Evolutionary conservation across 2,113 vertebrate species (phyloP).

Genomic region (Salminus brasiliensis): DNA sequence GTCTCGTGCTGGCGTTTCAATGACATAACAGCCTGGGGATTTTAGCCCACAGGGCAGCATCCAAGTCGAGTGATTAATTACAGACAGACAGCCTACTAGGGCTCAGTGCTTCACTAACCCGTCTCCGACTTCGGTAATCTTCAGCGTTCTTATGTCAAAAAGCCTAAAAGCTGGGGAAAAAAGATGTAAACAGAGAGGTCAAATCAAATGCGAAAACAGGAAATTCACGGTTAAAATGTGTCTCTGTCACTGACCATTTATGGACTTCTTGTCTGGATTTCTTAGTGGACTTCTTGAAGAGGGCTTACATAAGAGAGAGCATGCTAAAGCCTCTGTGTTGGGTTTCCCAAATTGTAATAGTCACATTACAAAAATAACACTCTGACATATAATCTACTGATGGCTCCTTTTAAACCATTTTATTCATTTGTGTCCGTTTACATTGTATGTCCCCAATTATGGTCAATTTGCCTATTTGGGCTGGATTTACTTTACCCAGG

Average conservation of each 20-base stretch:
- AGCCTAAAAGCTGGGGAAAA: not conserved
- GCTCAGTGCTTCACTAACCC: conserved; percentile 28
- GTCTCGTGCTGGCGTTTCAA: conserved; percentile 5
- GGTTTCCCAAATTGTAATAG: not conserved
- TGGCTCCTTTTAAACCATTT: too few relatives aligned
- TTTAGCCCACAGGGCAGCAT: conserved; percentile 25
- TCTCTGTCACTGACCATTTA: not conserved
- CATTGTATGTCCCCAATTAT: too few relatives aligned
- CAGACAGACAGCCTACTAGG: conserved; percentile 32
- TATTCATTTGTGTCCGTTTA: too few relatives aligned
- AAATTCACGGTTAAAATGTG: not conserved
- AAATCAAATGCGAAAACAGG: not conserved
- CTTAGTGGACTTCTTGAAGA: not conserved
- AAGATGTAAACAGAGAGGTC: not conserved
- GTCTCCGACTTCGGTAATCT: conserved; percentile 29
- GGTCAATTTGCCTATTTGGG: too few relatives aligned
- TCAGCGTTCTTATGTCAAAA: conserved; percentile 54
- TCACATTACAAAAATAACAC: too few relatives aligned
- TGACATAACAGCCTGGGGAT: conserved; percentile 59
- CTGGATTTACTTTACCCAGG: too few relatives aligned
- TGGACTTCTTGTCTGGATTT: not conserved
- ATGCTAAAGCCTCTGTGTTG: not conserved
- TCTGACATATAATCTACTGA: too few relatives aligned
- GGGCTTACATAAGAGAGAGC: not conserved
- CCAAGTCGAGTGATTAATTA: conserved; percentile 54